Base-by-base conservation (phyloP, 2,797 vertebrate genomes). In the Bothrops alternatus region DNA sequence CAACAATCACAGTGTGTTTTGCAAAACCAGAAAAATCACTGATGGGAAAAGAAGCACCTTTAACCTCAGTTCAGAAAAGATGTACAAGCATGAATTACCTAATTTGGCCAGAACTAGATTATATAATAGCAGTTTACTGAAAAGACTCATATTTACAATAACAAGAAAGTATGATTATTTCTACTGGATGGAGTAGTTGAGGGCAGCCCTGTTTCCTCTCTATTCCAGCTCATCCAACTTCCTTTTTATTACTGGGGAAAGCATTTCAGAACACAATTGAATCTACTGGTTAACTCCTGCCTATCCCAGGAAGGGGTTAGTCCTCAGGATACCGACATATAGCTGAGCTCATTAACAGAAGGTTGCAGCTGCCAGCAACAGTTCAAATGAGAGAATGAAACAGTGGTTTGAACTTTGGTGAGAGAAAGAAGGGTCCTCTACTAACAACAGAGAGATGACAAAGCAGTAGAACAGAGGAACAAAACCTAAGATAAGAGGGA, bases 41-140 rank as follows among this genome's bases (percentile, higher is more conserved):
- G 90, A 91, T 63, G 28, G 20, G 57, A 6, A 91, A 86, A 91
- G 90, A 87, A 91, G 60, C 85, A 87, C 65, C 10, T 87, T 91
- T 82, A 47, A 32, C 50, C 28, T 87, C 61, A 42, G 18, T 32
- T 1, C 86, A 58, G 18, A 61, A 60, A 13, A 86, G 18, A 32
- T 13, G 32, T 86, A 87, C 58, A 25, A 69, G 55, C 37, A 5
- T 3, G 11, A 86, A 58, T 86, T 91, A 32, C 90, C 50, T 42
- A n/a, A 87, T 50, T 18, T 82, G 73, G 37, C n/a, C n/a, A 42
- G 60, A 4, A 23, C 10, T 53, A 65, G 82, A 91, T 65, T 91
- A 65, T 53, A 60, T 60, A 53, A 91, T 16, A 63, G 82, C n/a
- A 55, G 55, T 87, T 63, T 55, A 86, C 10, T 1, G 14, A 28